Conservation (phyloP, 2,888 invertebrate species). For the Lycophotia porphyrea region DNA sequence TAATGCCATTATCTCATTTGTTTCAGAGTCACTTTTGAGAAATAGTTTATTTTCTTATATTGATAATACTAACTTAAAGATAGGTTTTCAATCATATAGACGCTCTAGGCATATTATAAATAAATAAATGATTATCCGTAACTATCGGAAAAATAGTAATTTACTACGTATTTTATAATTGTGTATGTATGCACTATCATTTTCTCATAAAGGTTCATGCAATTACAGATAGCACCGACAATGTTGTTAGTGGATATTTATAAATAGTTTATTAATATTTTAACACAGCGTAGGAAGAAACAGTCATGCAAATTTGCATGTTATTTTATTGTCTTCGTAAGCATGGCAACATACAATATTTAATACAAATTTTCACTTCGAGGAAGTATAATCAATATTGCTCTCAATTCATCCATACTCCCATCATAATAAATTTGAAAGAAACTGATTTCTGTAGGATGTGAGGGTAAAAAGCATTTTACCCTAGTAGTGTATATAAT, state of each 20-base stretch:
- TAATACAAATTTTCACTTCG: not conserved
- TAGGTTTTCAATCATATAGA: not conserved
- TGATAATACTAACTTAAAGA: not conserved
- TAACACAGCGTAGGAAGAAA: constrained; percentile 9
- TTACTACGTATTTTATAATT: not conserved
- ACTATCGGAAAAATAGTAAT: not conserved
- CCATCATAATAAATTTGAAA: not conserved
- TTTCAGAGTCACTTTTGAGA: not conserved
- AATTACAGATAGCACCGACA: constrained; percentile 26
- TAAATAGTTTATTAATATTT: constrained; percentile 20
- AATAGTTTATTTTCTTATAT: not conserved
- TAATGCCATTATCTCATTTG: not conserved
- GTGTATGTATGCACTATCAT: not conserved
- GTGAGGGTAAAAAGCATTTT: no score
- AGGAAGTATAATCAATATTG: not conserved
- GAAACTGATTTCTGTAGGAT: not conserved
- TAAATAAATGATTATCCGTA: not conserved
- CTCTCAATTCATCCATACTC: not conserved
- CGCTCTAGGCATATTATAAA: not conserved
- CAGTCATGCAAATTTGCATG: constrained; percentile 20
- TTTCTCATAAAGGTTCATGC: constrained; percentile 12
- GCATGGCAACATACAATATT: not conserved
- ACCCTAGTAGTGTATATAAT: not conserved
- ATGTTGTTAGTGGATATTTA: constrained; percentile 26
- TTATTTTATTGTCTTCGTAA: not conserved